phyloP scores from a whole-genome alignment of 1,140 invertebrate species.

The Artemia franciscana region DNA sequence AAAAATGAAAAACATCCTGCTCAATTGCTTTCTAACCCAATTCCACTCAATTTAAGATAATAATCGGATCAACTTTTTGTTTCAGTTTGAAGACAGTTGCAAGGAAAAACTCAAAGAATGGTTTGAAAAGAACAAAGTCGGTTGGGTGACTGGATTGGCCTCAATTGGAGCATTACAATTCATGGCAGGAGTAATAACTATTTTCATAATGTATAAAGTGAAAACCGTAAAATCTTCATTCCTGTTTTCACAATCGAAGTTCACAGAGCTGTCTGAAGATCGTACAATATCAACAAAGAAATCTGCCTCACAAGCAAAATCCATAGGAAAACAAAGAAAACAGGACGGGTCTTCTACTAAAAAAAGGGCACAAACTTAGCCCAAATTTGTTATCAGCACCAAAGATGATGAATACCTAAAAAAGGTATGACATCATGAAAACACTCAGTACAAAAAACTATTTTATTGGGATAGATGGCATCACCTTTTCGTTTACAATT shows the following conservation, averaged over 20 bases:
- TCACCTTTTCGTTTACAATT: background rate
- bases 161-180: constrained; percentile 9
- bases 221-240: background rate
- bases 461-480: background rate
- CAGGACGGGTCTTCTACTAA: no score
- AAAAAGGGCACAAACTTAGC: background rate
- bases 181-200: constrained; percentile 7
- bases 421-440: background rate
- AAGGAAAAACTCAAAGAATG: constrained; percentile 5
- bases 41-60: no score
- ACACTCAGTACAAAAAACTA: background rate
- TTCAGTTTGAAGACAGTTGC: constrained; percentile 4
- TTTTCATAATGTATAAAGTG: constrained; percentile 7
- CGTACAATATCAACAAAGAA: background rate
- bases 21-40: no score
- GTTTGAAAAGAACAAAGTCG: constrained; percentile 10
- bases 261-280: background rate
- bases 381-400: background rate
- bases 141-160: constrained; percentile 9
- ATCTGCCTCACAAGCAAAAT: background rate
- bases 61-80: no score
- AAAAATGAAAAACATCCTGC: no score
- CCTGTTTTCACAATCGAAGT: background rate
- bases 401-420: background rate
- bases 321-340: no score